phyloP scores from a whole-genome alignment of 2,113 vertebrate species.

The Myxocyprinus asiaticus region DNA sequence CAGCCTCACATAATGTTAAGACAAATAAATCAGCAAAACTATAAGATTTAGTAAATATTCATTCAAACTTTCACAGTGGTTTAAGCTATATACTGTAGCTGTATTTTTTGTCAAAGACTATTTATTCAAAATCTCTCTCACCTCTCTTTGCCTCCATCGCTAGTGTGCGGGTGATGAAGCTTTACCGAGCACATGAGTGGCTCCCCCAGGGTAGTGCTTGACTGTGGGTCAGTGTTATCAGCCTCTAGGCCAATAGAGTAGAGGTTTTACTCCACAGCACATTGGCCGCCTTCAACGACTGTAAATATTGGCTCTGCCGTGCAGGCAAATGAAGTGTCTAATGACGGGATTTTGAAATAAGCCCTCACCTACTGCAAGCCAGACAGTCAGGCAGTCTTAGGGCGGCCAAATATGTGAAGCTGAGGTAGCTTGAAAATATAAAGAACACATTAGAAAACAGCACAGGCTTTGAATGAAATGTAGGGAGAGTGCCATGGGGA shows the following conservation, averaged over 20 bases:
- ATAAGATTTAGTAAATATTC: background rate
- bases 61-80: background rate
- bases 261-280: slow-evolving; percentile 17
- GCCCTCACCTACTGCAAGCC: slow-evolving; percentile 25
- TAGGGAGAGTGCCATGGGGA: too few relatives aligned
- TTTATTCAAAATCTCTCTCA: slow-evolving; percentile 21
- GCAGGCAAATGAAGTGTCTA: slow-evolving; percentile 51
- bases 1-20: background rate
- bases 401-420: background rate
- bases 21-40: background rate
- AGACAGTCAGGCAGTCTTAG: slow-evolving; percentile 13
- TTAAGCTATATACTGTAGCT: background rate
- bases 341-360: slow-evolving; percentile 39
- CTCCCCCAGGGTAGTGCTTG: slow-evolving; percentile 26
- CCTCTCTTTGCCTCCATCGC: slow-evolving; percentile 4
- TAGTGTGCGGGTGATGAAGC: slow-evolving; percentile 20
- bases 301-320: slow-evolving; percentile 48
- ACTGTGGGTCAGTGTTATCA: slow-evolving; percentile 44
- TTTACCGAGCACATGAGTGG: slow-evolving; percentile 20
- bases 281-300: slow-evolving; percentile 4
- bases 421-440: background rate
- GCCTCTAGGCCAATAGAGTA: background rate
- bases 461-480: too few relatives aligned
- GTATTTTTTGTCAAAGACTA: background rate
- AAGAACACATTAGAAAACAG: background rate